A percentile compares a stretch with the other conserved stretches of the same genome.
Evolutionary conservation across 2,797 vertebrate genomes (phyloP).

Genomic region (Dicrostonyx torquatus): DNA sequence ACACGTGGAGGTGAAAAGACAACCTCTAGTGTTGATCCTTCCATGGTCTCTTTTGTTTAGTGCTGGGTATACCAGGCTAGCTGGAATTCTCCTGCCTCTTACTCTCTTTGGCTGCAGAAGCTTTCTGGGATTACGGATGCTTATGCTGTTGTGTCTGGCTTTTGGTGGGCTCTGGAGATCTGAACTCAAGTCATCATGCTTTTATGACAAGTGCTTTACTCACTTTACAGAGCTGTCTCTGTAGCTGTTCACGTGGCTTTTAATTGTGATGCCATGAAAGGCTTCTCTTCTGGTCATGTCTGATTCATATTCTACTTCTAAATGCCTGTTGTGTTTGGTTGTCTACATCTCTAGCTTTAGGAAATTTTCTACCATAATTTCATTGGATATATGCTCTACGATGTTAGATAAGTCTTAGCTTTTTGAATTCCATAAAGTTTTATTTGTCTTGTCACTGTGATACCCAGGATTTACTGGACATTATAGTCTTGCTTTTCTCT

Average conservation of each 20-base stretch:
- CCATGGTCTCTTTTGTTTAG: not conserved
- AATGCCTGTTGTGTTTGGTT: not conserved
- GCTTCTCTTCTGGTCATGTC: not conserved
- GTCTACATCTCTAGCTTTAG: not conserved
- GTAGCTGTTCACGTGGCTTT: not conserved
- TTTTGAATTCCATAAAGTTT: not conserved
- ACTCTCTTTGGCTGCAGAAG: not conserved
- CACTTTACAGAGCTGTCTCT: not conserved
- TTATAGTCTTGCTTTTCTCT: not conserved
- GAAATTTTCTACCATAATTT: not conserved
- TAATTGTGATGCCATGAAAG: not conserved
- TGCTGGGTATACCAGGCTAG: not conserved
- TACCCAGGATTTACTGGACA: not conserved
- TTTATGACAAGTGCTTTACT: not conserved
- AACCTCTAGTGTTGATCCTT: not conserved
- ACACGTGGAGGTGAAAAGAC: not conserved
- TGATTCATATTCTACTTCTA: not conserved
- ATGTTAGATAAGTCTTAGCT: not conserved
- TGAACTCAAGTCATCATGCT: not conserved
- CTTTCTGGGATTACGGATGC: not conserved
- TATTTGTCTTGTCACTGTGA: not conserved
- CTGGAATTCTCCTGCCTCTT: not conserved
- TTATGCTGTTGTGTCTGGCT: not conserved
- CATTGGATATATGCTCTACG: not conserved
- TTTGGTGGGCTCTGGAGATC: not conserved